Conservation (phyloP, 2,888 invertebrate genomes). For the Orchesellides sinensis region DNA sequence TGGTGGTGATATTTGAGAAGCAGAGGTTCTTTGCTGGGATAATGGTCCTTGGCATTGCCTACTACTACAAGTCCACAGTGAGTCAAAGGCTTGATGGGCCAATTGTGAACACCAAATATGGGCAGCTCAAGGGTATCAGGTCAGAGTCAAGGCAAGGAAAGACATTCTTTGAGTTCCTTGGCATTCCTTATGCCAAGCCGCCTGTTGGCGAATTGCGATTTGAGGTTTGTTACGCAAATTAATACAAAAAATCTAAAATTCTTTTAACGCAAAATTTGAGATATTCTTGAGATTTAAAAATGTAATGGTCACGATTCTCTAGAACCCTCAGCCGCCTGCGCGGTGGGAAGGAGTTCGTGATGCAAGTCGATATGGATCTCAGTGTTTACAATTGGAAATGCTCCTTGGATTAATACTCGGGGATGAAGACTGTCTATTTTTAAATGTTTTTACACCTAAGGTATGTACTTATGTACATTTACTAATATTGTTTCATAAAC, state of each 20-base stretch:
- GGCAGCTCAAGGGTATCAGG: constrained; percentile 52
- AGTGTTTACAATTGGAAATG: constrained; percentile 69
- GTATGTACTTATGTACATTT: constrained; percentile 14
- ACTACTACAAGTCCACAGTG: constrained; percentile 56
- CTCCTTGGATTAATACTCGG: constrained; percentile 60
- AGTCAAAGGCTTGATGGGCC: constrained; percentile 58
- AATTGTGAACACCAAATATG: constrained; percentile 47
- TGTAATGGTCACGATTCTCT: background rate
- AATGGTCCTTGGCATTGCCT: constrained; percentile 60
- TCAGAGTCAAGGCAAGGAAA: constrained; percentile 54
- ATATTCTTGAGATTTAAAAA: background rate
- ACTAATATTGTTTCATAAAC: background rate
- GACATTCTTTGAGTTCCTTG: constrained; percentile 45
- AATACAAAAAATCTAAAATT: background rate
- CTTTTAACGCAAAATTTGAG: background rate
- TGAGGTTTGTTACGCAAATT: constrained; percentile 22
- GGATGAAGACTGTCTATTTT: constrained; percentile 69
- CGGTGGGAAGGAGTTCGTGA: constrained; percentile 69
- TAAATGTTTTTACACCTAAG: constrained; percentile 64
- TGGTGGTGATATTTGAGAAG: constrained; percentile 33
- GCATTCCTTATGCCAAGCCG: constrained; percentile 46
- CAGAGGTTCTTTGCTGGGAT: constrained; percentile 44
- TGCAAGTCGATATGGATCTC: constrained; percentile 64
- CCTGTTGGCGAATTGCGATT: constrained; percentile 32
- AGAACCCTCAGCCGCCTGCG: constrained; percentile 57